A percentile compares a stretch with the other conserved stretches of the same genome.
These are phyloP conservation scores for Chionis minor DNA, from an alignment of 2,113 vertebrate species.

Conservation along the genomic window DNA sequence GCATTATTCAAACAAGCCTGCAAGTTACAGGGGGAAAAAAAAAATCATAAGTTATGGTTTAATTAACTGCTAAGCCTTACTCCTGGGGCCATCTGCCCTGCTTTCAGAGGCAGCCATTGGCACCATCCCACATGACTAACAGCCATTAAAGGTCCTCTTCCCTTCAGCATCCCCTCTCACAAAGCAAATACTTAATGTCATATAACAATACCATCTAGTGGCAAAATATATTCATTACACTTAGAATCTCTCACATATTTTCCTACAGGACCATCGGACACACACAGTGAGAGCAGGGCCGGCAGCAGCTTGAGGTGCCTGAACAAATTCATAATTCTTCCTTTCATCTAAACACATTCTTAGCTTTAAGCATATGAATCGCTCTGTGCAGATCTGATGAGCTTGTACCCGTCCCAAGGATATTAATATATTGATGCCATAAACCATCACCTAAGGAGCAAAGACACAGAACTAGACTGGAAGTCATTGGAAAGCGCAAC, in stretches of 20 bases:
- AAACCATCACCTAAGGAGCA: not conserved
- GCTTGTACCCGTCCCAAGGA: not conserved
- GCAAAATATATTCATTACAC: slow-evolving; percentile 37
- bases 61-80: not conserved
- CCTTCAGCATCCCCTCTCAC: not conserved
- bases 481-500: not conserved
- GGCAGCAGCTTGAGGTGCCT: not conserved
- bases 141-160: not conserved
- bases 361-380: not conserved
- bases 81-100: not conserved
- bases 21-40: not conserved
- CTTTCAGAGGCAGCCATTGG: not conserved
- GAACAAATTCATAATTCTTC: not conserved
- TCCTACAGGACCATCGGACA: not conserved
- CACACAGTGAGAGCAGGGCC: not conserved
- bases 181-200: slow-evolving; percentile 32
- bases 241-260: not conserved
- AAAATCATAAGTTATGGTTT: not conserved
- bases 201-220: slow-evolving; percentile 66
- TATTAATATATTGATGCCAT: not conserved
- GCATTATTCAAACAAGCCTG: not conserved
- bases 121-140: not conserved
- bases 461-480: not conserved
- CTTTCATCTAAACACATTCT: not conserved
- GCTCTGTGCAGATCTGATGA: not conserved